Conservation (phyloP, 2,113 vertebrate species). For the Uria aalge region DNA sequence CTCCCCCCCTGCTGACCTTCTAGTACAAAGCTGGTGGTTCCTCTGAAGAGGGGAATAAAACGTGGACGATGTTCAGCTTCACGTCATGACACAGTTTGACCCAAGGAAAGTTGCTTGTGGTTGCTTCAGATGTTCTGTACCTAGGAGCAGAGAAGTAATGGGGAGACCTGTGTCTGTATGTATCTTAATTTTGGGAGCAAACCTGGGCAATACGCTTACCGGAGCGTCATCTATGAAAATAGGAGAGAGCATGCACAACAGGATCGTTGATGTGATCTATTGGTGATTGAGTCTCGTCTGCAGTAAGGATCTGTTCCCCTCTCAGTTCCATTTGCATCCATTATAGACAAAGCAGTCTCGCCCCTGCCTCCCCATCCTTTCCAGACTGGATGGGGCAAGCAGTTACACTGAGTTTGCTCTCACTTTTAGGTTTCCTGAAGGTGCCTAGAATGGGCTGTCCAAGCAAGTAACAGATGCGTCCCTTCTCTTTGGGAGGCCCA, state of each 20-base stretch:
- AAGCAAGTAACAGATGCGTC: neutral
- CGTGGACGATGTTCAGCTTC: neutral
- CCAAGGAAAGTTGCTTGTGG: neutral
- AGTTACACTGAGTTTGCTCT: neutral
- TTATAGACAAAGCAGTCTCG: neutral
- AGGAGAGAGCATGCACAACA: neutral
- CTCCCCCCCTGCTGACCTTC: neutral
- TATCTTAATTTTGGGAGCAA: neutral
- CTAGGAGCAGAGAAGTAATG: neutral
- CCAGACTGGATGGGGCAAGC: neutral
- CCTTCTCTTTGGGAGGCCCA: neutral
- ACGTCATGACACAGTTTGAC: neutral
- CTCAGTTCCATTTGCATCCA: neutral
- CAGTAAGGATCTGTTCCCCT: neutral
- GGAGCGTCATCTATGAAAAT: neutral
- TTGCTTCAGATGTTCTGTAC: neutral
- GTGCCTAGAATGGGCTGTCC: neutral
- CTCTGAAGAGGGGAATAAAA: neutral
- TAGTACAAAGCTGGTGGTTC: neutral
- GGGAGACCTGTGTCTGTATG: neutral
- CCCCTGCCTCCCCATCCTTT: neutral
- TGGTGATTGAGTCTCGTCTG: neutral
- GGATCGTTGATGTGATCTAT: rapidly evolving
- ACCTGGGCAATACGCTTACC: neutral
- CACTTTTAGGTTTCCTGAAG: neutral